A percentile compares a stretch with the other conserved stretches of the same genome.
phyloP scores from a whole-genome alignment of 2,113 vertebrate genomes.

The Lepisosteus oculatus region DNA sequence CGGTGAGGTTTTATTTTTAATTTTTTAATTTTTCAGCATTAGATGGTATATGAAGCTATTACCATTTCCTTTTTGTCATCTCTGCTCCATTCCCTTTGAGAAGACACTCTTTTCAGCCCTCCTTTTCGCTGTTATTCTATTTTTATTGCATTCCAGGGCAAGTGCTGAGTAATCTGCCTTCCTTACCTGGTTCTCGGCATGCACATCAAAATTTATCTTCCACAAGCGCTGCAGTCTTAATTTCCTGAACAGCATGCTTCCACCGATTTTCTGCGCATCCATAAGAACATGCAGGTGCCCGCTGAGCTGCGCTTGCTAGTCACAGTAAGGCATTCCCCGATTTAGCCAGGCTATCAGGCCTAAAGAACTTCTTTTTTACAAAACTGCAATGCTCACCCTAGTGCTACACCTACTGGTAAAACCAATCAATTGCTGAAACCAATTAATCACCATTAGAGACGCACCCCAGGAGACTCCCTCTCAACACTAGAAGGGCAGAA shows the following conservation, averaged over 20 bases:
- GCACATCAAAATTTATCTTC: slow-evolving; percentile 26
- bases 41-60: no score
- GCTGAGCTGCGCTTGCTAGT: slow-evolving; percentile 12
- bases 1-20: no score
- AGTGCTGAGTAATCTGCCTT: slow-evolving; percentile 26
- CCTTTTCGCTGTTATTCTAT: no score
- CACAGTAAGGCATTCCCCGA: slow-evolving; percentile 4
- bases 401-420: not conserved
- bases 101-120: no score
- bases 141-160: slow-evolving; percentile 26
- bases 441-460: slow-evolving; percentile 14
- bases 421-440: slow-evolving; percentile 11
- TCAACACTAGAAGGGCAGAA: no score
- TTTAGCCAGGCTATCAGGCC: slow-evolving; percentile 1
- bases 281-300: slow-evolving; percentile 1
- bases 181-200: slow-evolving; percentile 13
- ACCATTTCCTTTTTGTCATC: no score
- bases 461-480: not conserved
- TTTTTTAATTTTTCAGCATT: no score
- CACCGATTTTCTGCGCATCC: not conserved
- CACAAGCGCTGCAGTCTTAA: slow-evolving; percentile 28
- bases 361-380: not conserved
- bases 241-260: slow-evolving; percentile 35
- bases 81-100: no score
- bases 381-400: not conserved